Percentiles rank a stretch among this genome's conserved stretches.
Evolutionary conservation across 2,888 invertebrate genomes (phyloP).

Genomic region (Danaus chrysippus): DNA sequence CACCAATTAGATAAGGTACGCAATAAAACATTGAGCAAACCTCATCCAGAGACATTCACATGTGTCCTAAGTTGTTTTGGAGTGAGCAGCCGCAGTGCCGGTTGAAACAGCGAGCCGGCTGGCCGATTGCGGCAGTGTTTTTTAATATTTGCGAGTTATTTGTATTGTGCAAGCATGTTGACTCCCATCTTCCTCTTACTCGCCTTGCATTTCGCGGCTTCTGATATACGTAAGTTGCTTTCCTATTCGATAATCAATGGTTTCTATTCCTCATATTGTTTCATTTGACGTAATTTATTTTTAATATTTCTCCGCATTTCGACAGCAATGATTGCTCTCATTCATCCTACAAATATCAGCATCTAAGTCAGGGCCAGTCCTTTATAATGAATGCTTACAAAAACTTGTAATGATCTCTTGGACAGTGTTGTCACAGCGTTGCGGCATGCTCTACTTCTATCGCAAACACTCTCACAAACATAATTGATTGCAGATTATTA

Average conservation of each 20-base stretch:
- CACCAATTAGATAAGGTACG: slow-evolving; percentile 28
- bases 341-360: background rate
- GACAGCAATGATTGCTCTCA: too few species aligned
- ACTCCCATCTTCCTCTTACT: slow-evolving; percentile 51
- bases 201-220: slow-evolving; percentile 57
- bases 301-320: too few species aligned
- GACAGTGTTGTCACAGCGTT: slow-evolving; percentile 24
- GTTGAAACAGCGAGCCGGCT: slow-evolving; percentile 61
- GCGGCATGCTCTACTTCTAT: slow-evolving; percentile 14
- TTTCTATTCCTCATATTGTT: background rate
- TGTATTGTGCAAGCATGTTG: slow-evolving; percentile 63
- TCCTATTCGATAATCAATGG: background rate
- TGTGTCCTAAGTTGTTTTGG: slow-evolving; percentile 43
- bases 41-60: slow-evolving; percentile 52
- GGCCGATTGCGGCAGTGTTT: slow-evolving; percentile 51
- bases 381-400: slow-evolving; percentile 15
- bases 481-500: slow-evolving; percentile 8
- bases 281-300: background rate
- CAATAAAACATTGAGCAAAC: slow-evolving; percentile 30
- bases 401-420: slow-evolving; percentile 13
- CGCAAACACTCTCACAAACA: slow-evolving; percentile 19
- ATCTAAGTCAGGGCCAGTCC: slow-evolving; percentile 17
- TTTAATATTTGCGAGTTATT: slow-evolving; percentile 46
- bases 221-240: slow-evolving; percentile 67
- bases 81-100: slow-evolving; percentile 54